Percentiles rank a stretch among this genome's conserved stretches.
phyloP scores from a whole-genome alignment of 2,797 vertebrate genomes.

The Rhodeus uyekii region DNA sequence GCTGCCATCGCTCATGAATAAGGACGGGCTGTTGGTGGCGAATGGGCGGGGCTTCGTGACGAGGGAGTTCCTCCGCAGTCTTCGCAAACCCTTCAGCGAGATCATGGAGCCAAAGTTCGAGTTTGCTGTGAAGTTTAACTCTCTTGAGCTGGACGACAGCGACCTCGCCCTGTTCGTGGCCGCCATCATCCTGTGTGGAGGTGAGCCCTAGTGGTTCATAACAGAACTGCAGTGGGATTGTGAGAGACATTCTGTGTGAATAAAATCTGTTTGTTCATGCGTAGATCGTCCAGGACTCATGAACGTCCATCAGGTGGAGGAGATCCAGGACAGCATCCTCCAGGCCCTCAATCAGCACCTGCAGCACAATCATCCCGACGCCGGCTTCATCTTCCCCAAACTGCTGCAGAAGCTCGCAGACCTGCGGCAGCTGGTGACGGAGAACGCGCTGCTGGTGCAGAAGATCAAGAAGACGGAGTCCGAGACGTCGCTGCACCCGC shows the following conservation, averaged over 20 bases:
- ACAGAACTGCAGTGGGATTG: neutral
- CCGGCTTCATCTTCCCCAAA: conserved; percentile 85
- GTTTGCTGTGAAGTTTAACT: conserved; percentile 89
- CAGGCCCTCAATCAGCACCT: conserved; percentile 83
- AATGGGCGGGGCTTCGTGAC: conserved; percentile 84
- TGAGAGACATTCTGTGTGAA: too few species aligned
- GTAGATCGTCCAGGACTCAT: conserved; percentile 87
- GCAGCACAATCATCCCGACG: conserved; percentile 81
- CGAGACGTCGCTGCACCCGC: conserved; percentile 83
- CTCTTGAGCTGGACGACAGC: conserved; percentile 84
- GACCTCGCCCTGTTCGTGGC: conserved; percentile 87
- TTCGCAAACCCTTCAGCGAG: conserved; percentile 84
- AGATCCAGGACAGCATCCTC: conserved; percentile 85
- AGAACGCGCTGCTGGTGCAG: conserved; percentile 84
- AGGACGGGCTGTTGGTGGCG: conserved; percentile 85
- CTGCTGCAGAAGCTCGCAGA: conserved; percentile 89
- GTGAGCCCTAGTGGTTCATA: conserved; percentile 58
- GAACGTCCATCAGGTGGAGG: conserved; percentile 83
- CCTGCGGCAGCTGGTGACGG: conserved; percentile 84
- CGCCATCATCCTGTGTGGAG: conserved; percentile 87
- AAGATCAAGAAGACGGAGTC: conserved; percentile 86
- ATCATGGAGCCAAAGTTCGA: conserved; percentile 91
- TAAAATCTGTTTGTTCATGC: neutral
- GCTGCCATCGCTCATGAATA: conserved; percentile 88
- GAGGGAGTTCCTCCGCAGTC: conserved; percentile 83